Evolutionary conservation across 2,888 invertebrate species (phyloP), one percentile per base, ranked within the genome.

Genomic region (Steinernema carpocapsae): DNA sequence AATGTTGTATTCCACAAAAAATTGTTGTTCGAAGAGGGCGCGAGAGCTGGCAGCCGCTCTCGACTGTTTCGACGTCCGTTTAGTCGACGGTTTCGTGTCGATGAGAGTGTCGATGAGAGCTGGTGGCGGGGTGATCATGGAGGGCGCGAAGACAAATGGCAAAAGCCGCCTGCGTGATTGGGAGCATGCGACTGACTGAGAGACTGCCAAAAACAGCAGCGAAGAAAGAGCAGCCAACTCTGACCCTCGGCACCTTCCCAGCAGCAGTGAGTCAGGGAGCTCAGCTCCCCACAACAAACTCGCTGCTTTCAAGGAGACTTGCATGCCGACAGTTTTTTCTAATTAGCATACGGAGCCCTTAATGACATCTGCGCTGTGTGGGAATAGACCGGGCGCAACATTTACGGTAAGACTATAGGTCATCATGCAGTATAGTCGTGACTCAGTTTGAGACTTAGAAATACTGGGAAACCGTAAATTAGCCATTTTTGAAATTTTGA

Each of bases 161-260:
- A 56, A 6, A 56, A 56, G 56, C 51, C 10, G 14, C 56, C 12
- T 26, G 26, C 26, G 22, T 26, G 19, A n/a, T n/a, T n/a, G n/a
- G n/a, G n/a, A n/a, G n/a, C n/a, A n/a, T n/a, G n/a, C n/a, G n/a
- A n/a, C n/a, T n/a, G n/a, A 14, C 14, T 7, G 10, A 14, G 10
- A 43, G 43, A n/a, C 48, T 48, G 17, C 48, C 48, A 48, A 48
- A 43, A 48, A 48, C n/a, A 48, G 48, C 48, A 19, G 48, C 6
- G 10, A 7, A 43, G 14, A 43, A 43, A 43, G 43, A 43, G 43
- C 43, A 14, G 7, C 14, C 43, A 43, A n/a, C n/a, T n/a, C n/a
- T 48, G n/a, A 48, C 48, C 48, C 17, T 48, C n/a, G 56, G 56
- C 56, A 56, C 56, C 56, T 56, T 56, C 56, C 56, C 56, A 56